Evolutionary conservation across 2,797 vertebrate genomes (phyloP), one percentile per base, ranked within the genome.

Genomic region (Takifugu rubripes): DNA sequence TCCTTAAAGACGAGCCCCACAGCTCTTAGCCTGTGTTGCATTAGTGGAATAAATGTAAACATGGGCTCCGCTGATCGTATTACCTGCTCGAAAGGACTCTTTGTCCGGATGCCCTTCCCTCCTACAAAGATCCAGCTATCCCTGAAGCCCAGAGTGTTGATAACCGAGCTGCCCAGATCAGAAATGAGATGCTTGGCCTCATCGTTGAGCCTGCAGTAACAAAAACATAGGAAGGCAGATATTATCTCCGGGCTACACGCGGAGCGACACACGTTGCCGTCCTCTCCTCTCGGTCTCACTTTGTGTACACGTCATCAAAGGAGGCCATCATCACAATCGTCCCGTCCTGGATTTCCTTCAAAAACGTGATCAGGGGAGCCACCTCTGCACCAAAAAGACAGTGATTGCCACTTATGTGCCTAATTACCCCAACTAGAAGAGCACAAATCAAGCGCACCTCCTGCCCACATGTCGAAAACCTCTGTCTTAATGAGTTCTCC

Each of bases 51-150:
- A 0, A 17, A 53, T n/a, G 26, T 43, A 14, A 44, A 25, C 10
- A 10, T 24, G 14, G 5, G 11, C 25, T 25, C 3, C n/a, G 3
- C n/a, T 15, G 5, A 1, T 40, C 3, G 36, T 1, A 0, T 74
- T 75, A 99, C 97, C 95, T 98, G 96, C 79, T 99, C 97, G 89
- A 98, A 99, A 0, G 96, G 96, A 81, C 94, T 98, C 88, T 99
- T 99, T 29, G 95, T 97, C 86, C 98, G 97, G 82, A 99, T 98
- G 67, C 97, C 97, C 90, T 97, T 99, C 33, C 95, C 96, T 69
- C 97, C 97, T 0, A 96, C 95, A 84, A 99, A 99, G 74, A 99
- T 90, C 97, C 97, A 99, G 89, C 96, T 99, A 80, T 99, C 97
- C 79, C 97, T 90, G 67, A 98, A 98, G 54, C 89, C 92, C 67